A percentile compares a stretch with the other conserved stretches of the same genome.
phyloP scores from a whole-genome alignment of 2,113 vertebrate genomes.

The Otis tarda region DNA sequence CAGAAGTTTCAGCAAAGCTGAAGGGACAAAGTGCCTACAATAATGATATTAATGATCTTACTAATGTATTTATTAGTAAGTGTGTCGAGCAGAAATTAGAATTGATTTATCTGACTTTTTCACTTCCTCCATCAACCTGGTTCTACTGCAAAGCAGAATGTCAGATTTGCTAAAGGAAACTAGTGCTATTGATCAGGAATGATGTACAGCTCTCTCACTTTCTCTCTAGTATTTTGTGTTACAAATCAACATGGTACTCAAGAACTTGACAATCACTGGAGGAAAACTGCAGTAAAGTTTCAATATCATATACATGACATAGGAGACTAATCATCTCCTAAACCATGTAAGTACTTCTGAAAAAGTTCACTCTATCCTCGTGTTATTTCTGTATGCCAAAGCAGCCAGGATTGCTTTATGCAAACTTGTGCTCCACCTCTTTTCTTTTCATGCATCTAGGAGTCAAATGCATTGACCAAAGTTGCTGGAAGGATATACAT shows the following conservation, averaged over 20 bases:
- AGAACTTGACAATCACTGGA: not conserved
- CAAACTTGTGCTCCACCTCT: not conserved
- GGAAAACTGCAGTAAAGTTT: not conserved
- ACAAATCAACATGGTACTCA: not conserved
- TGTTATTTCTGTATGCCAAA: not conserved
- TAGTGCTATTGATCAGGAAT: not conserved
- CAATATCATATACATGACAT: not conserved
- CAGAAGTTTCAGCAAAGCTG: not conserved
- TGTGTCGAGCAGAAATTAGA: not conserved
- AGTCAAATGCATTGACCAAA: not conserved
- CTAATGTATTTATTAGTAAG: conserved; percentile 9
- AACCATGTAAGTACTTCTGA: not conserved
- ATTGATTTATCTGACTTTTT: not conserved
- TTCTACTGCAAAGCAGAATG: not conserved
- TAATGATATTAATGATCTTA: not conserved
- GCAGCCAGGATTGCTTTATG: not conserved
- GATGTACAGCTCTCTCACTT: not conserved
- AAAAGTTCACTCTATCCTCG: not conserved
- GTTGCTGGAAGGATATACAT: not conserved
- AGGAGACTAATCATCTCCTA: not conserved
- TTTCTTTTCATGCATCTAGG: not conserved
- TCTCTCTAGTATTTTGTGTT: not conserved
- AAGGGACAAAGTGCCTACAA: not conserved
- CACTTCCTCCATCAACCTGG: not conserved
- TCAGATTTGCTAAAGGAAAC: not conserved